Evolutionary conservation across 2,888 invertebrate genomes (phyloP), one percentile per base, ranked within the genome.

Genomic region (Tanytarsus gracilentus): DNA sequence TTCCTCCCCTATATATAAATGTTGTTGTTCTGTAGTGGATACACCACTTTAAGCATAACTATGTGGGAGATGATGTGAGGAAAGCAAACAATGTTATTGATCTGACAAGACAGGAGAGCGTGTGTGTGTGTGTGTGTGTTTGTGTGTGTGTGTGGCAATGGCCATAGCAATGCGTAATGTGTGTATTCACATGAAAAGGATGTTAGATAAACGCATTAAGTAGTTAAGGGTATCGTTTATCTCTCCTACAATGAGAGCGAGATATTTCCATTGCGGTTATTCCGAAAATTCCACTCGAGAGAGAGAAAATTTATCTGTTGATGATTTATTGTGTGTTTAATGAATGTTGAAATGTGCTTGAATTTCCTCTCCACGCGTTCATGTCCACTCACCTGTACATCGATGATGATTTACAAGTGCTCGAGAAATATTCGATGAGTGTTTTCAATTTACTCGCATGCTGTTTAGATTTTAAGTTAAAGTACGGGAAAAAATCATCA

Each of bases 321-420:
- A 55, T 55, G 55, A 55, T 55, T 55, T 55, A 55, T 55, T 26
- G 40, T 40, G 26, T 33, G 55, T 33, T 40, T 55, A 55, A 55
- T 55, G 40, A 40, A 39, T 55, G 33, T 39, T 16, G 55, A 55
- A 55, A 55, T 40, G 53, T 33, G 33, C 44, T 44, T 44, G 44
- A 44, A 18, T 44, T 44, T 44, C 44, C 44, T 44, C 36, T 36
- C 16, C 36, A 16, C 36, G n/a, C n/a, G n/a, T 36, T 18, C 21
- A 44, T 23, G 44, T 44, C 21, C 44, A 44, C 18, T 44, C 44
- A 44, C 44, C 44, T 44, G 44, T 36, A 36, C 36, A 44, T 44
- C 23, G 16, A 44, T 44, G 44, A 44, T 44, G 44, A 44, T 44
- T 44, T 44, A 44, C 21, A 44, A 44, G 44, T 44, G 44, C 23